Evolutionary conservation across 2,888 invertebrate species (phyloP).

Genomic region (Ligdia adustata): DNA sequence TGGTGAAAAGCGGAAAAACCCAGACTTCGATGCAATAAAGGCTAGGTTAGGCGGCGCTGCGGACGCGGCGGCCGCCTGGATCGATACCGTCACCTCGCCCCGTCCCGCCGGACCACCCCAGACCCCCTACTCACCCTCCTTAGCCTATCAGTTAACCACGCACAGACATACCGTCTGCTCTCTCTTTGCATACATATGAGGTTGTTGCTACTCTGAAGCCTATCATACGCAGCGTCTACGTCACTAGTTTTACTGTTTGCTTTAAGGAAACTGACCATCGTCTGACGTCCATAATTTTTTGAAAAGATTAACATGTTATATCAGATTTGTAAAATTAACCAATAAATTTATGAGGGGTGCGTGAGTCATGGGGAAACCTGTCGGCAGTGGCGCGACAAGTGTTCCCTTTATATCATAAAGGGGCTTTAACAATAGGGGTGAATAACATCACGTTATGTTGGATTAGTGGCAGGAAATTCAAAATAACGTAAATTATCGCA

Average conservation of each 20-base stretch:
- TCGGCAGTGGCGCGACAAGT: slow-evolving; percentile 8
- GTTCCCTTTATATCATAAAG: slow-evolving; percentile 4
- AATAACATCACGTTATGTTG: background rate
- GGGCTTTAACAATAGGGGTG: slow-evolving; percentile 1
- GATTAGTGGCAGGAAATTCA: slow-evolving; percentile 1
- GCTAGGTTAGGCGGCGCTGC: slow-evolving; percentile 17
- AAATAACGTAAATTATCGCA: too few species aligned
- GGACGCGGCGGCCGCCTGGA: slow-evolving; percentile 19
- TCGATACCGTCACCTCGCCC: slow-evolving; percentile 42
- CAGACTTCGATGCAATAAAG: slow-evolving; percentile 21
- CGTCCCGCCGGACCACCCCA: slow-evolving; percentile 38
- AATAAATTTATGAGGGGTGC: slow-evolving; percentile 20
- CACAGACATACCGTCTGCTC: slow-evolving; percentile 52
- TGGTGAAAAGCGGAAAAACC: slow-evolving; percentile 29
- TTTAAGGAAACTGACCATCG: too few species aligned
- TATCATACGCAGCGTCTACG: background rate
- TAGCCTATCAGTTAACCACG: slow-evolving; percentile 38
- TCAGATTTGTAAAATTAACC: too few species aligned
- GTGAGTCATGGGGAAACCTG: slow-evolving; percentile 31
- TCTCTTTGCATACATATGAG: slow-evolving; percentile 42
- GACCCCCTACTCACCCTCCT: slow-evolving; percentile 31
- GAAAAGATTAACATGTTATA: too few species aligned
- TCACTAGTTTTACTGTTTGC: too few species aligned
- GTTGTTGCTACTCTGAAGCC: slow-evolving; percentile 36
- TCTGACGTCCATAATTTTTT: too few species aligned